phyloP scores from a whole-genome alignment of 2,797 vertebrate species.

The Sebastes miniatus region DNA sequence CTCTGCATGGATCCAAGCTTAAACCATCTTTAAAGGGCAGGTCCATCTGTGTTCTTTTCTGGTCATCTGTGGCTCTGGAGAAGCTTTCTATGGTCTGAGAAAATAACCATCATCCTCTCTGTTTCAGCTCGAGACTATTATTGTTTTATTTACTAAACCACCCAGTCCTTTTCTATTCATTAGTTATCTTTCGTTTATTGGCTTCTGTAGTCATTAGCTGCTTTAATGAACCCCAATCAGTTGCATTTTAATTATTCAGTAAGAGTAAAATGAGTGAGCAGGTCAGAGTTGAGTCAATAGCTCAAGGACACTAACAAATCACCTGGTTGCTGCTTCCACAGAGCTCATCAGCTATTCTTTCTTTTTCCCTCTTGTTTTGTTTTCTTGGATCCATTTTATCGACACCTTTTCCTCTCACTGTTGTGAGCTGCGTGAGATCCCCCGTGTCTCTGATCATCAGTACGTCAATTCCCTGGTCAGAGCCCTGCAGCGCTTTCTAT shows the following conservation, averaged over 20 bases:
- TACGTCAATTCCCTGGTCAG: conserved; percentile 30
- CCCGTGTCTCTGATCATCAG: conserved; percentile 34
- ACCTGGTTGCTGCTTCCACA: not conserved
- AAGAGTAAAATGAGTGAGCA: not conserved
- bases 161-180: not conserved
- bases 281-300: not conserved
- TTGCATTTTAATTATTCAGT: not conserved
- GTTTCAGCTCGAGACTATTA: not conserved
- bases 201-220: not conserved
- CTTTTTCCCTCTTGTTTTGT: not conserved
- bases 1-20: not conserved
- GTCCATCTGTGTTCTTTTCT: too few species aligned
- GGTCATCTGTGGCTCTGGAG: not conserved
- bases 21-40: too few species aligned
- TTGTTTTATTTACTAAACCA: too few species aligned
- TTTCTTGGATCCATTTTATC: conserved; percentile 50
- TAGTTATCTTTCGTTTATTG: not conserved
- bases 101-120: not conserved
- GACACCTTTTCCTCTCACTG: conserved; percentile 7
- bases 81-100: not conserved
- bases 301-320: not conserved
- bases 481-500: conserved; percentile 23
- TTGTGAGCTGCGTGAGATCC: not conserved
- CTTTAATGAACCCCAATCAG: not conserved
- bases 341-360: not conserved